Conservation (phyloP, 1,140 invertebrate species). For the Drosophila kikkawai region DNA sequence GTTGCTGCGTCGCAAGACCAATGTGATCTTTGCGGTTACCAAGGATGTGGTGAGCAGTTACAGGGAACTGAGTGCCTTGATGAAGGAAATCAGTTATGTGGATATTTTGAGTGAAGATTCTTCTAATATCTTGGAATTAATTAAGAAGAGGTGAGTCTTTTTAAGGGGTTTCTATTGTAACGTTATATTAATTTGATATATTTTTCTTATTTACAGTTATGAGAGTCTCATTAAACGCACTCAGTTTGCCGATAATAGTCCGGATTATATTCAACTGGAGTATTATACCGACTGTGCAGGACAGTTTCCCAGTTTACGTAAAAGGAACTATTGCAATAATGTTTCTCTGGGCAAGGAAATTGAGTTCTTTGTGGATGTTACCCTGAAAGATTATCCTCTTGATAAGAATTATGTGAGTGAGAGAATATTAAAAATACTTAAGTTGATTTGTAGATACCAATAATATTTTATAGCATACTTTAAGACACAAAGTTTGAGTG, state of each 20-base stretch:
- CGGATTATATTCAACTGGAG: slow-evolving; percentile 85
- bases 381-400: slow-evolving; percentile 85
- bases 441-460: neutral
- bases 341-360: slow-evolving; percentile 86
- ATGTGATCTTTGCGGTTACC: slow-evolving; percentile 88
- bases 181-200: neutral
- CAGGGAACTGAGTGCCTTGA: slow-evolving; percentile 85
- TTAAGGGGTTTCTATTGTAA: fast-evolving
- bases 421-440: neutral
- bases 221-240: slow-evolving; percentile 87
- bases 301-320: slow-evolving; percentile 66
- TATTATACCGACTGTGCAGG: slow-evolving; percentile 87
- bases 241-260: slow-evolving; percentile 86
- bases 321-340: slow-evolving; percentile 86
- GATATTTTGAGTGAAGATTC: slow-evolving; percentile 87
- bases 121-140: slow-evolving; percentile 87
- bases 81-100: slow-evolving; percentile 87
- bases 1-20: slow-evolving; percentile 87
- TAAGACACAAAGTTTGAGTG: neutral
- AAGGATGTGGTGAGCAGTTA: slow-evolving; percentile 86
- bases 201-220: slow-evolving; percentile 72
- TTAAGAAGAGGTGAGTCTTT: slow-evolving; percentile 85
- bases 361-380: slow-evolving; percentile 87
- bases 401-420: slow-evolving; percentile 83
- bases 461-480: neutral